These are phyloP conservation scores for Flexamia atlantica DNA, from an alignment of 2,888 invertebrate species.

Conservation along the genomic window DNA sequence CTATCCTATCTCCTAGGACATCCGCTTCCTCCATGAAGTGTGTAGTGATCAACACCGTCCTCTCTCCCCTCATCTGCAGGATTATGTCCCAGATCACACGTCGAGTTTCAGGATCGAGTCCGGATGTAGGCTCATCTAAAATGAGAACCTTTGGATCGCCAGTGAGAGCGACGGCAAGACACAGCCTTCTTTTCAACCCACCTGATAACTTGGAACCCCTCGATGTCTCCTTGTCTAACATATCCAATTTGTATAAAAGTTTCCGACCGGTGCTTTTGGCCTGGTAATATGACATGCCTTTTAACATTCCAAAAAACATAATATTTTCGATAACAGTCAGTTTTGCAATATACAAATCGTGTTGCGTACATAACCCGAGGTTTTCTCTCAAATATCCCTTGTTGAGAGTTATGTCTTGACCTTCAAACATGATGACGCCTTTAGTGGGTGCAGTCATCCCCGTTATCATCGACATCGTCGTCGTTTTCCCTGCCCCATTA, in stretches of 20 bases:
- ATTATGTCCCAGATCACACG: slow-evolving; percentile 93
- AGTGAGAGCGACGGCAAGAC: slow-evolving; percentile 90
- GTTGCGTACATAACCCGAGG: slow-evolving; percentile 94
- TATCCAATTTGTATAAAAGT: slow-evolving; percentile 80
- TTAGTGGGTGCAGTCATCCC: slow-evolving; percentile 84
- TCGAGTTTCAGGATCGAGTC: slow-evolving; percentile 93
- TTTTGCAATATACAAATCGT: slow-evolving; percentile 90
- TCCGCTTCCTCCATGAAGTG: slow-evolving; percentile 99
- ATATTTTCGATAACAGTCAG: slow-evolving; percentile 91
- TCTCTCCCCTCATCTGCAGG: slow-evolving; percentile 81
- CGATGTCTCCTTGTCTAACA: slow-evolving; percentile 80
- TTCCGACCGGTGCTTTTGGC: slow-evolving; percentile 77
- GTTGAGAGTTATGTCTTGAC: slow-evolving; percentile 83
- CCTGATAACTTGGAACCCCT: slow-evolving; percentile 86
- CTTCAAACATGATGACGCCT: slow-evolving; percentile 85
- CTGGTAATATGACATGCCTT: slow-evolving; percentile 75
- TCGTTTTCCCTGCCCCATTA: slow-evolving; percentile 92
- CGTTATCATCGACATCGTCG: slow-evolving; percentile 77
- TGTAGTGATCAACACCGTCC: slow-evolving; percentile 92
- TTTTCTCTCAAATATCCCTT: slow-evolving; percentile 82
- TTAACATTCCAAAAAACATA: slow-evolving; percentile 88
- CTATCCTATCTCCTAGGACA: slow-evolving; percentile 92
- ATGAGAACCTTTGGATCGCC: slow-evolving; percentile 84
- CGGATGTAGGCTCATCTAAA: slow-evolving; percentile 93
- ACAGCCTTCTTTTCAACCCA: slow-evolving; percentile 95